Percentiles rank a stretch among this genome's conserved stretches.
phyloP scores from a whole-genome alignment of 1,140 invertebrate genomes.

The silkworm (Bombyx mori) region DNA sequence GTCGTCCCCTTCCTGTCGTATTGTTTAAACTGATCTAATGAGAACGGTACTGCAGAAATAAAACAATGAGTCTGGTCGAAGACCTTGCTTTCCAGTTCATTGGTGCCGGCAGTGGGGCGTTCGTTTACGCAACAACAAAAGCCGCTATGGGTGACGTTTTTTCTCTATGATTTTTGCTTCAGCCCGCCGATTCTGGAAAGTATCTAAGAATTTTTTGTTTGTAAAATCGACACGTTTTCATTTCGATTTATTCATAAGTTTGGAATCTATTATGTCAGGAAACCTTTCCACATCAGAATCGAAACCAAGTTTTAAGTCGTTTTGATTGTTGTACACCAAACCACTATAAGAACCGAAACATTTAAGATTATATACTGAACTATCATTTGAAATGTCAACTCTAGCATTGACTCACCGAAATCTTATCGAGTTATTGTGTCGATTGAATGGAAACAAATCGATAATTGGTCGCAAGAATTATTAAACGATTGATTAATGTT shows the following conservation, averaged over 20 bases:
- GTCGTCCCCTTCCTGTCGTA: constrained; percentile 66
- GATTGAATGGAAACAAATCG: constrained; percentile 1
- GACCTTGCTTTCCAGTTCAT: constrained; percentile 69
- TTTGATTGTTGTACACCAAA: too few relatives aligned
- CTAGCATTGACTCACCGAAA: too few relatives aligned
- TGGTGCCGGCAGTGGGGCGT: constrained; percentile 52
- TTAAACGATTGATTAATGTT: constrained; percentile 25
- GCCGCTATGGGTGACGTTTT: constrained; percentile 48
- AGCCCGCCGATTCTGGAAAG: constrained; percentile 10
- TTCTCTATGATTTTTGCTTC: constrained; percentile 34
- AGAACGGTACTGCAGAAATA: constrained; percentile 53
- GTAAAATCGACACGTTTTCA: neutral
- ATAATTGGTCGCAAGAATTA: constrained; percentile 20
- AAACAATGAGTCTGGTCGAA: constrained; percentile 49
- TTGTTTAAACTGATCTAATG: constrained; percentile 66
- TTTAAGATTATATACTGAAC: too few relatives aligned
- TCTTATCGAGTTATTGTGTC: neutral
- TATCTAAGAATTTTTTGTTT: neutral
- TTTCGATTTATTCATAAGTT: too few relatives aligned
- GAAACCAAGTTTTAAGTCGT: too few relatives aligned
- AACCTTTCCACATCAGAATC: too few relatives aligned
- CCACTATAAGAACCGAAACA: too few relatives aligned
- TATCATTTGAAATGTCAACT: too few relatives aligned
- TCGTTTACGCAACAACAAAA: constrained; percentile 45
- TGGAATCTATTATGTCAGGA: too few relatives aligned